Base-by-base conservation (phyloP, 2,888 invertebrate species). In the Invenusta paracnida region DNA sequence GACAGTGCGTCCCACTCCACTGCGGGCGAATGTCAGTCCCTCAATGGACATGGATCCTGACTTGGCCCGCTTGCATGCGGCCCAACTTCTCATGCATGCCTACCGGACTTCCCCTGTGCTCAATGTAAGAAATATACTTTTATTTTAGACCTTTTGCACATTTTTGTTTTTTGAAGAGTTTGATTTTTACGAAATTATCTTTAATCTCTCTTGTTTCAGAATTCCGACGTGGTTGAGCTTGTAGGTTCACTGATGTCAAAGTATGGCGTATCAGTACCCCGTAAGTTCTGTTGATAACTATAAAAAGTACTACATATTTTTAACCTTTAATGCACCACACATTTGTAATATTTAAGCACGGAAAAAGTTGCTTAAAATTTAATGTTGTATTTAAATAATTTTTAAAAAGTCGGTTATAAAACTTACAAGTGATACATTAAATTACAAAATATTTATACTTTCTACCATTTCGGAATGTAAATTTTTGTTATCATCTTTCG, bases 211-310 rank as follows among this genome's bases (percentile, higher is more conserved):
- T 48, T 48, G 48, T 48, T 73, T 73, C 27, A 73, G 73, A 73
- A 73, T 23, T 73, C 73, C 23, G 73, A 73, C 23, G 73, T 73
- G 27, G 73, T 73, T 73, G 73, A 73, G 2, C 73, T 73, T 73
- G 73, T 73, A 13, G 73, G 73, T 23, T 73, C 73, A 5, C 23
- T 73, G 27, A 73, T 73, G 73, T 73, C 73, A 5, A 73, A 73
- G 23, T 73, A 73, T 73, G 73, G 73, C 73, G 73, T 73, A 23
- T 73, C 73, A 23, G 73, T 73, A 5, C 73, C 73, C 5, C 73
- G 73, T 73, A 73, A 73, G 73, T 73, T 48, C 11, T 17, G 17
- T 11, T 48, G n/a, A n/a, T n/a, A n/a, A n/a, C n/a, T n/a, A n/a
- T n/a, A n/a, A n/a, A n/a, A n/a, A n/a, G n/a, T n/a, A n/a, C n/a